A percentile compares a stretch with the other conserved stretches of the same genome.
phyloP scores from a whole-genome alignment of 2,113 vertebrate species.

The Menidia beryllina region DNA sequence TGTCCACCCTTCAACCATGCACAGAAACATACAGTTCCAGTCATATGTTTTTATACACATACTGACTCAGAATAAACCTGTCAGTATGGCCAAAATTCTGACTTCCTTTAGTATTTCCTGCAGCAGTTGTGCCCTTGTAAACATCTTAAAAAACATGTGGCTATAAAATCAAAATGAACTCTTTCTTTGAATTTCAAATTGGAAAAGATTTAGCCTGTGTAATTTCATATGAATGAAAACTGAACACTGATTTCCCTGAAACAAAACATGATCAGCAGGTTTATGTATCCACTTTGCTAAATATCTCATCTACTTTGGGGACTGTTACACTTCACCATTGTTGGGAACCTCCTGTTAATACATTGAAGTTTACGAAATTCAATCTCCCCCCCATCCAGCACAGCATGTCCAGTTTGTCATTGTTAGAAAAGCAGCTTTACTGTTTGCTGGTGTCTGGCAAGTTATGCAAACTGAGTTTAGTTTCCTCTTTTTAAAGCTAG shows the following conservation, averaged over 20 bases:
- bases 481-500: not conserved
- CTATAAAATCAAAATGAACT: not conserved
- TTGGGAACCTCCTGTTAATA: not conserved
- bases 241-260: not conserved
- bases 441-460: not conserved
- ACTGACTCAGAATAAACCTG: not conserved
- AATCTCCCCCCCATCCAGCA: not conserved
- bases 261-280: not conserved
- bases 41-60: not conserved
- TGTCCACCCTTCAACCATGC: not conserved
- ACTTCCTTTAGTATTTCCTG: not conserved
- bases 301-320: not conserved
- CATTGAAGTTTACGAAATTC: not conserved
- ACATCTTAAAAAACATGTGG: not conserved
- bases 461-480: conserved; percentile 1
- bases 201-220: not conserved
- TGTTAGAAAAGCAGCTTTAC: not conserved
- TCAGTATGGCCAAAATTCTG: not conserved
- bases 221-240: not conserved
- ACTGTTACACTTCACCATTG: not conserved
- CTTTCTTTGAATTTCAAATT: not conserved
- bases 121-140: not conserved
- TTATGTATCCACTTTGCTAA: not conserved
- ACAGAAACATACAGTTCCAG: not conserved
- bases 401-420: too few species aligned